phyloP scores from a whole-genome alignment of 2,797 vertebrate genomes.

The Muraenolepis orangiensis region DNA sequence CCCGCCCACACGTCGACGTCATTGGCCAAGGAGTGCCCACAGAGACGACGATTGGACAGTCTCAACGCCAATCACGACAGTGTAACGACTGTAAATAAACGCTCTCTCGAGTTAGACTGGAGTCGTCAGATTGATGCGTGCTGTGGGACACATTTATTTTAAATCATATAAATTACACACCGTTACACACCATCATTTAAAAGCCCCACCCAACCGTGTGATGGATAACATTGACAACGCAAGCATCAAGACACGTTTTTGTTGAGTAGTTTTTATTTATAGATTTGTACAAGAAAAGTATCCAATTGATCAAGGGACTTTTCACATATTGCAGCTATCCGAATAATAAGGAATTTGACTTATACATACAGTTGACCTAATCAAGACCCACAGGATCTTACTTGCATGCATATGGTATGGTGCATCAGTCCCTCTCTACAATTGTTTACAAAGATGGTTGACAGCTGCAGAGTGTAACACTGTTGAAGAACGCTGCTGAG shows the following conservation, averaged over 20 bases:
- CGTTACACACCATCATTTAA: no score
- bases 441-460: neutral
- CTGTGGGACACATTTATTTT: neutral
- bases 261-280: neutral
- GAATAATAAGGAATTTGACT: neutral
- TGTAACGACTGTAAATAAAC: constrained; percentile 60
- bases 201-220: neutral
- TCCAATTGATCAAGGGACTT: neutral
- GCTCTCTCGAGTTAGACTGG: constrained; percentile 25
- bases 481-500: neutral
- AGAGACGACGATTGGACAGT: constrained; percentile 50
- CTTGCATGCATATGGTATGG: neutral
- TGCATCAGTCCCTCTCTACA: neutral
- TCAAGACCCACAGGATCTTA: no score
- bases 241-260: neutral
- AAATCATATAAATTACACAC: neutral
- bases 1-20: constrained; percentile 39
- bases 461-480: neutral
- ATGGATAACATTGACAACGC: neutral
- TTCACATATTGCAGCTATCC: neutral
- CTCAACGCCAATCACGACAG: constrained; percentile 2
- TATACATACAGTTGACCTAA: no score
- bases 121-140: neutral
- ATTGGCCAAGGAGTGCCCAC: constrained; percentile 53
- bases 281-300: neutral